Conservation (phyloP, 2,888 invertebrate species). For the Cabera pusaria region DNA sequence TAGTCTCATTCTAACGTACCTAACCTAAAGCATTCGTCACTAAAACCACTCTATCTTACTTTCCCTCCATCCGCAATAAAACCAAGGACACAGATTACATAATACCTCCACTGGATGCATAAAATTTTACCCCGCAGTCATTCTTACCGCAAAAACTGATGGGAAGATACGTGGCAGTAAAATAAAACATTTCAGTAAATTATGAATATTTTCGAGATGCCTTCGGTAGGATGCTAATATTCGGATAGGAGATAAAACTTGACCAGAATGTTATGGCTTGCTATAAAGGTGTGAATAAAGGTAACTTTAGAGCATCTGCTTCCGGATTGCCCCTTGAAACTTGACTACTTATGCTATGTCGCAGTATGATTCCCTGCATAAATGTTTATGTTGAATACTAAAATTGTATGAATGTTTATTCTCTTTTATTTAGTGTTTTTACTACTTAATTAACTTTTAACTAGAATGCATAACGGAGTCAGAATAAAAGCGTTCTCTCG, state of each 20-base stretch:
- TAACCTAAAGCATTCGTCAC: slow-evolving; percentile 1
- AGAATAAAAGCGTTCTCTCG: too few relatives aligned
- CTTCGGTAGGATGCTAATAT: slow-evolving; percentile 28
- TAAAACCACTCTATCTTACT: slow-evolving; percentile 17
- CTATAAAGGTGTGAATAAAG: slow-evolving; percentile 30
- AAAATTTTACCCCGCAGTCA: slow-evolving; percentile 45
- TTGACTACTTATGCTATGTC: too few relatives aligned
- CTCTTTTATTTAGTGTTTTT: too few relatives aligned
- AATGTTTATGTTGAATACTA: too few relatives aligned
- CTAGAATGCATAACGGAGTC: too few relatives aligned
- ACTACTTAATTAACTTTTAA: too few relatives aligned
- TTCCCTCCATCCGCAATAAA: slow-evolving; percentile 32
- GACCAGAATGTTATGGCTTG: slow-evolving; percentile 31
- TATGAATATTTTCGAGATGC: slow-evolving; percentile 27
- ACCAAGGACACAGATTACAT: slow-evolving; percentile 51
- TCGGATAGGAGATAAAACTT: slow-evolving; percentile 26
- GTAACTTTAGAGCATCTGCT: slow-evolving; percentile 22
- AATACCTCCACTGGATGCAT: slow-evolving; percentile 38
- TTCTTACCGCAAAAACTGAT: slow-evolving; percentile 35
- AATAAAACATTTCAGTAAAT: slow-evolving; percentile 34
- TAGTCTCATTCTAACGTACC: too few relatives aligned
- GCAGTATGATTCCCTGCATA: too few relatives aligned
- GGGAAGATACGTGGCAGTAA: slow-evolving; percentile 26
- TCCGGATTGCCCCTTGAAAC: too few relatives aligned
- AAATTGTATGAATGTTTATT: too few relatives aligned